Percentiles rank a stretch among this genome's conserved stretches.
Conservation (phyloP, 2,113 vertebrate species). For the Actinemys pallida region DNA sequence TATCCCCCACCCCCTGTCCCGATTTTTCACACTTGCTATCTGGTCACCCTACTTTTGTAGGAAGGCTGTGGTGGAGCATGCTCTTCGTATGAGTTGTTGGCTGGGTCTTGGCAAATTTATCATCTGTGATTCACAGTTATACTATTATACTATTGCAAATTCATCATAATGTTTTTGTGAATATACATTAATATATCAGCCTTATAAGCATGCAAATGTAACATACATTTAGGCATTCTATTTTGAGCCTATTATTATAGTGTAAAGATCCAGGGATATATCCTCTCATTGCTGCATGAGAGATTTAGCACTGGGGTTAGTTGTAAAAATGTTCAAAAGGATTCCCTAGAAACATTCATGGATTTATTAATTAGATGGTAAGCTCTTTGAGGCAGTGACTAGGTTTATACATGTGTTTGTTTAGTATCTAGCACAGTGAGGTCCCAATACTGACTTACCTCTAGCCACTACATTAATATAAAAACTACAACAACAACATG, state of each 20-base stretch:
- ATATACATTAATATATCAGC: not conserved
- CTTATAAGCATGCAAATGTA: not conserved
- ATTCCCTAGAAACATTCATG: not conserved
- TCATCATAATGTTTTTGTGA: not conserved
- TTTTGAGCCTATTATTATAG: not conserved
- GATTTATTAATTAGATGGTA: not conserved
- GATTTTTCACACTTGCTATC: too few species aligned
- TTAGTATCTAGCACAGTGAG: not conserved
- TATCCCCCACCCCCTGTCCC: too few species aligned
- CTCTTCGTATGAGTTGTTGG: not conserved
- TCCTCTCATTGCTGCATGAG: not conserved
- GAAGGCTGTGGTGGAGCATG: not conserved
- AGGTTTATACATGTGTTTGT: not conserved
- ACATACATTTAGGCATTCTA: not conserved
- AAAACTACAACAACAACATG: not conserved
- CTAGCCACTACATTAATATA: accelerated
- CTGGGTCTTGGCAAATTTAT: not conserved
- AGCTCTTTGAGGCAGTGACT: not conserved
- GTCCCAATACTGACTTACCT: not conserved
- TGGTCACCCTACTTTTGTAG: not conserved
- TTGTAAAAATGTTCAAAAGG: not conserved
- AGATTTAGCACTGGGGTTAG: not conserved
- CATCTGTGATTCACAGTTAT: not conserved
- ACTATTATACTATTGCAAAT: not conserved
- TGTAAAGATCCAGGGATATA: not conserved